A percentile compares a stretch with the other conserved stretches of the same genome.
Conservation (phyloP, 2,797 vertebrate species). For the Xenops minutus region DNA sequence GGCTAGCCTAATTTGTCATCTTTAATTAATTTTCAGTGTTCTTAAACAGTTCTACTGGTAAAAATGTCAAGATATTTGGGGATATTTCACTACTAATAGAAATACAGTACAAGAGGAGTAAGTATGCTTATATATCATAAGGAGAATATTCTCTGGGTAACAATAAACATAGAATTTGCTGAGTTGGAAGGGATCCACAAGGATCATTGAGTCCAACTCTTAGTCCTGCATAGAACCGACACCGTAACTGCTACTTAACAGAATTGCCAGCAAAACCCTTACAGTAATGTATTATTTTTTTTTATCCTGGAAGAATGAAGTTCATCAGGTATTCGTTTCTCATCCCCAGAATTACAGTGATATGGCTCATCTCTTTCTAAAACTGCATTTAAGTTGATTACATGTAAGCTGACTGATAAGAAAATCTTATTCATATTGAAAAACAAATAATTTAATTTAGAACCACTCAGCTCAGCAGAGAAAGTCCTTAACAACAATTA, state of each 20-base stretch:
- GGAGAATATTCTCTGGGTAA: neutral
- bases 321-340: slow-evolving; percentile 38
- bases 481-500: slow-evolving; percentile 23
- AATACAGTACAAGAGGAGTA: neutral
- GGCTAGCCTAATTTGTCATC: neutral
- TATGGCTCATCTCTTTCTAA: slow-evolving; percentile 19
- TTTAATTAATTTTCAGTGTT: neutral
- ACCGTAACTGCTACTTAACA: neutral
- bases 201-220: neutral
- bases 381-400: slow-evolving; percentile 41
- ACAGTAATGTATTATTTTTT: neutral
- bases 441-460: slow-evolving; percentile 43
- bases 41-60: neutral
- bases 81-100: neutral
- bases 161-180: neutral
- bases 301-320: neutral
- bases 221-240: neutral
- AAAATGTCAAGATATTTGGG: neutral
- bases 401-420: slow-evolving; percentile 23
- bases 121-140: neutral
- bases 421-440: slow-evolving; percentile 38
- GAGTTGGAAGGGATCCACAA: neutral
- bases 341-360: slow-evolving; percentile 8
- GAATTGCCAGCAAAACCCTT: neutral
- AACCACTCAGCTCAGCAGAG: slow-evolving; percentile 2